Percentiles rank a stretch among this genome's conserved stretches.
Conservation (phyloP, 2,888 invertebrate genomes). For the Mythimna vitellina region DNA sequence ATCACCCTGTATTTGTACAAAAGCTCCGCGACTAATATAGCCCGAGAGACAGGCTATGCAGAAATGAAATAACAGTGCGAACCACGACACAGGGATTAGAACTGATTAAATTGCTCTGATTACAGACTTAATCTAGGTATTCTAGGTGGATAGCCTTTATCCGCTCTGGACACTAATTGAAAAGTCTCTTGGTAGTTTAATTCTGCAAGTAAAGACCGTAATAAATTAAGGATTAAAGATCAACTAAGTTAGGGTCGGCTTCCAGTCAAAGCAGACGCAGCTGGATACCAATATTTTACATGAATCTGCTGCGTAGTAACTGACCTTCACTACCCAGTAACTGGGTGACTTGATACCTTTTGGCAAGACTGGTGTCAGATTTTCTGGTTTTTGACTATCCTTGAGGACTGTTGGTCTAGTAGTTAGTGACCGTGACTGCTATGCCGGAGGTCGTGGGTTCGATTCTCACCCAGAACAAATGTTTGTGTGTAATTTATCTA, state of each 20-base stretch:
- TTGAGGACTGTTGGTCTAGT: too few relatives aligned
- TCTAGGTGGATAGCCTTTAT: conserved; percentile 44
- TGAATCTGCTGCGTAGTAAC: too few relatives aligned
- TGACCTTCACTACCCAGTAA: too few relatives aligned
- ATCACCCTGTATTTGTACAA: conserved; percentile 4
- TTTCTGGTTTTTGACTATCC: too few relatives aligned
- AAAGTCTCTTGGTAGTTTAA: conserved; percentile 38
- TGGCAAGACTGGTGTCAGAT: too few relatives aligned
- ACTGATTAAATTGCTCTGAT: conserved; percentile 56
- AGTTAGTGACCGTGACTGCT: too few relatives aligned
- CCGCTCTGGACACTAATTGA: conserved; percentile 53
- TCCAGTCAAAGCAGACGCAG: too few relatives aligned
- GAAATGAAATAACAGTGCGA: conserved; percentile 55
- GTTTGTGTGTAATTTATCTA: too few relatives aligned
- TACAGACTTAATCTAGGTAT: conserved; percentile 54
- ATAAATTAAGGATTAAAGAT: conserved; percentile 19
- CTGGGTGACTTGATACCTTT: too few relatives aligned
- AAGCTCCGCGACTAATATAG: conserved; percentile 39
- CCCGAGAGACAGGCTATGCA: conserved; percentile 53
- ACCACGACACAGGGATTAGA: conserved; percentile 47
- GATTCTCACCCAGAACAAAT: too few relatives aligned
- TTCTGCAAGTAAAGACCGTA: conserved; percentile 1
- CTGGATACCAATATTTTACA: too few relatives aligned
- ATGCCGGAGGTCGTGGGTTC: too few relatives aligned
- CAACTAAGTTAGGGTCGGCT: not conserved